Evolutionary conservation across 2,797 vertebrate genomes (phyloP).

Genomic region (Malurus leucopterus): DNA sequence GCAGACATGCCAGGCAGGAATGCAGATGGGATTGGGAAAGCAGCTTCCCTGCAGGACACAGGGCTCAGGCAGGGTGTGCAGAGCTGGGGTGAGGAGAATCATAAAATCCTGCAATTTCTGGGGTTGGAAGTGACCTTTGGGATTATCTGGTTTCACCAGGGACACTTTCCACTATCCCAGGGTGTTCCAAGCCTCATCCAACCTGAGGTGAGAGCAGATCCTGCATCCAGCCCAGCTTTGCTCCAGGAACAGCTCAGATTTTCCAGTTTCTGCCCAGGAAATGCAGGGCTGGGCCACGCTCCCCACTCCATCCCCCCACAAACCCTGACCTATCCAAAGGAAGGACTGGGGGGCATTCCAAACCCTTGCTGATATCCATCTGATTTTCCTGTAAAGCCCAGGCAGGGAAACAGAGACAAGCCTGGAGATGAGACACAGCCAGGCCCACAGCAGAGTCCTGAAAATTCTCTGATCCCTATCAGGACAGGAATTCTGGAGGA

Average conservation of each 20-base stretch:
- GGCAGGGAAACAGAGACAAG: background rate
- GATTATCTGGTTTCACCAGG: background rate
- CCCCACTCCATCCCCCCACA: background rate
- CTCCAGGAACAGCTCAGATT: background rate
- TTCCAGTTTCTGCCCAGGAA: background rate
- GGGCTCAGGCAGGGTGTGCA: no score
- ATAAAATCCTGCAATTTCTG: background rate
- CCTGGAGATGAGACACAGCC: background rate
- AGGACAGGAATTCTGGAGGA: background rate
- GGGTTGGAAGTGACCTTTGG: background rate
- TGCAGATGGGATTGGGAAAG: no score
- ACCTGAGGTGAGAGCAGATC: background rate
- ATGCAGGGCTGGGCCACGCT: fast-evolving
- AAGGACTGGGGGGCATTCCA: background rate
- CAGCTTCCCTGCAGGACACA: no score
- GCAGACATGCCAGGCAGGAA: no score
- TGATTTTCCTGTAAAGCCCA: background rate
- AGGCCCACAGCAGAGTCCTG: background rate
- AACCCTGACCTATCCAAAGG: background rate
- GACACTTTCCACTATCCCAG: background rate
- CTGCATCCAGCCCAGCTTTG: background rate
- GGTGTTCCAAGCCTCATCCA: background rate
- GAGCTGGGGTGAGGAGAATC: no score
- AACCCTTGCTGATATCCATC: background rate
- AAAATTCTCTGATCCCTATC: background rate